Evolutionary conservation across 2,113 vertebrate genomes (phyloP).

Genomic region (Mus spicilegus): DNA sequence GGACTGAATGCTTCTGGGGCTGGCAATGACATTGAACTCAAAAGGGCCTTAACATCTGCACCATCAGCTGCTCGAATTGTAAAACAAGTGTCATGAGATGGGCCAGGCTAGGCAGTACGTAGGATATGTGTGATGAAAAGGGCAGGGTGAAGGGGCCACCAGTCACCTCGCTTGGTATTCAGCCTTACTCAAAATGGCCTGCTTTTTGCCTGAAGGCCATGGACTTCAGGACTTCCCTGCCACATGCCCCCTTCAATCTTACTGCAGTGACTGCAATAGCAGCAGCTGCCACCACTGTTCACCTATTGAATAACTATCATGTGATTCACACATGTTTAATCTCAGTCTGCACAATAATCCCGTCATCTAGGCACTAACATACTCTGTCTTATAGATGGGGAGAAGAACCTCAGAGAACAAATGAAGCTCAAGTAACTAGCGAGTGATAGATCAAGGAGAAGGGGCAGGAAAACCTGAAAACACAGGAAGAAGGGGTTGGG

Average conservation of each 20-base stretch:
- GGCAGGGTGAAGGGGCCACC: background rate
- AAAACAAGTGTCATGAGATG: conserved; percentile 2
- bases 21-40: conserved; percentile 60
- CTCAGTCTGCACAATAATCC: background rate
- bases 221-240: background rate
- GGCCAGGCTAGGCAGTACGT: too few species aligned
- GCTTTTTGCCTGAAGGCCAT: background rate
- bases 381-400: background rate
- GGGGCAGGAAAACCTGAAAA: background rate
- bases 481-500: background rate
- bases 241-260: background rate
- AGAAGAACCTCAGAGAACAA: background rate
- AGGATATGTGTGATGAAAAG: background rate
- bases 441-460: background rate
- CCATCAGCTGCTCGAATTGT: conserved; percentile 51
- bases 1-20: conserved; percentile 46
- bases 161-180: background rate
- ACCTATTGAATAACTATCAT: background rate
- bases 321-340: background rate
- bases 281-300: background rate
- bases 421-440: background rate
- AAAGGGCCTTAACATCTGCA: background rate
- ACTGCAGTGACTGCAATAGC: background rate
- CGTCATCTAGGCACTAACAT: background rate
- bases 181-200: background rate